Percentiles rank a stretch among this genome's conserved stretches.
Conservation (phyloP, 2,888 invertebrate genomes). For the Trachelus tabidus region DNA sequence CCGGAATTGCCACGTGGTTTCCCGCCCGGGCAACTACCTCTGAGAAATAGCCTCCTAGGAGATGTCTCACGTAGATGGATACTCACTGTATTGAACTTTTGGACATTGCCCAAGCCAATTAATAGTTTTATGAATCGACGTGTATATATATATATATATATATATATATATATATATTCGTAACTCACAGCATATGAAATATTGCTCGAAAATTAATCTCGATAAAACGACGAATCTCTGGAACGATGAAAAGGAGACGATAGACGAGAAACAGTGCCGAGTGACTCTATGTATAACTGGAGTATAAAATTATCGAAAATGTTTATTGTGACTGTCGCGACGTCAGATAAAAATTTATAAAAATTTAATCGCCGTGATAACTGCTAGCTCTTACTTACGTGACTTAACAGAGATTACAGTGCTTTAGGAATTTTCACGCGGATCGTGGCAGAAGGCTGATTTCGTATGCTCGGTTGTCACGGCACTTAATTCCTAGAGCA, state of each 20-base stretch:
- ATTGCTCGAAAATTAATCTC: not conserved
- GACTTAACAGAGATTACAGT: not conserved
- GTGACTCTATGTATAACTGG: too few relatives aligned
- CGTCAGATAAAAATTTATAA: too few relatives aligned
- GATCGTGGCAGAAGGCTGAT: not conserved
- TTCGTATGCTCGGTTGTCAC: not conserved
- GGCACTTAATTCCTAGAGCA: not conserved
- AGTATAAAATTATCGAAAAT: too few relatives aligned
- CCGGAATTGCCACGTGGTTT: not conserved
- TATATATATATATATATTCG: not conserved
- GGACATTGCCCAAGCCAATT: slow-evolving; percentile 38
- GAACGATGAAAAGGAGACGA: not conserved
- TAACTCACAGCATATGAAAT: slow-evolving; percentile 20
- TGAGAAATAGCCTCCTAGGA: not conserved
- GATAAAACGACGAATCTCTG: not conserved
- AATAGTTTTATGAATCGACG: slow-evolving; percentile 37
- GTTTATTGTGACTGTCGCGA: rapidly evolving
- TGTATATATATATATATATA: slow-evolving; percentile 25
- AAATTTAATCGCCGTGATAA: too few relatives aligned
- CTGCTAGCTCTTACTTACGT: too few relatives aligned
- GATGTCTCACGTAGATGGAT: not conserved
- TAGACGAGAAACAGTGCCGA: too few relatives aligned
- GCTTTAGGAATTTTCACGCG: not conserved
- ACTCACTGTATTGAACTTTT: slow-evolving; percentile 22
- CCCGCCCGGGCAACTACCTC: not conserved